phyloP scores from a whole-genome alignment of 2,888 invertebrate genomes.

The Callosobruchus maculatus region DNA sequence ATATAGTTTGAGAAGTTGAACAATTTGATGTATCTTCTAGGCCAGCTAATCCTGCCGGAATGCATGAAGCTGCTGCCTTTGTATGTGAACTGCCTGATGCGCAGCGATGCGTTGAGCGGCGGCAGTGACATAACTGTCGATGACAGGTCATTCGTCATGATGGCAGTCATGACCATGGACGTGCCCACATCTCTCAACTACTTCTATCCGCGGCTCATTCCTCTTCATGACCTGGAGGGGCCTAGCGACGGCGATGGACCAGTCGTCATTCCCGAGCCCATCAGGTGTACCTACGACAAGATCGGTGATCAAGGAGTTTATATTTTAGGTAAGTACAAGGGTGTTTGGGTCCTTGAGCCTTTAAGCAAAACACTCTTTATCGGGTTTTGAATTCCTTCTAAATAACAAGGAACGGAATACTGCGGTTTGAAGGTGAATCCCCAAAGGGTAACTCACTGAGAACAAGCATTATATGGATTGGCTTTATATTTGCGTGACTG shows the following conservation, averaged over 20 bases:
- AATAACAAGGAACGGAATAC: no score
- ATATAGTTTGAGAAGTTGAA: no score
- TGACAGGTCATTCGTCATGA: slow-evolving; percentile 92
- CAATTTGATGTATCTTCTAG: no score
- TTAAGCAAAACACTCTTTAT: no score
- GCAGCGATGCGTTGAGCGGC: slow-evolving; percentile 89
- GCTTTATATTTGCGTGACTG: no score
- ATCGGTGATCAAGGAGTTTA: slow-evolving; percentile 85
- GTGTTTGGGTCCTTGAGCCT: no score
- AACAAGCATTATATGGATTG: no score
- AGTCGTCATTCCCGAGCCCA: slow-evolving; percentile 60
- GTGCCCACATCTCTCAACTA: slow-evolving; percentile 78
- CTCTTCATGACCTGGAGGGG: slow-evolving; percentile 68
- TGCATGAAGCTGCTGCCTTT: slow-evolving; percentile 95
- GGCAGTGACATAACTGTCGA: slow-evolving; percentile 95
- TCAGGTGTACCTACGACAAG: slow-evolving; percentile 86
- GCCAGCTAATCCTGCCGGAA: slow-evolving; percentile 98
- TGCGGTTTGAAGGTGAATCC: no score
- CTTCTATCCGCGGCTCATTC: slow-evolving; percentile 90
- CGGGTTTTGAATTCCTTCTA: no score
- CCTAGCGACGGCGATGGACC: slow-evolving; percentile 45
- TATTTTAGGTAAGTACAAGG: slow-evolving; percentile 64
- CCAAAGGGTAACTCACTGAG: no score
- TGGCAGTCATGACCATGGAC: slow-evolving; percentile 83
- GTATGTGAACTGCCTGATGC: slow-evolving; percentile 89